Conservation (phyloP, 2,797 vertebrate genomes). For the Prionace glauca region DNA sequence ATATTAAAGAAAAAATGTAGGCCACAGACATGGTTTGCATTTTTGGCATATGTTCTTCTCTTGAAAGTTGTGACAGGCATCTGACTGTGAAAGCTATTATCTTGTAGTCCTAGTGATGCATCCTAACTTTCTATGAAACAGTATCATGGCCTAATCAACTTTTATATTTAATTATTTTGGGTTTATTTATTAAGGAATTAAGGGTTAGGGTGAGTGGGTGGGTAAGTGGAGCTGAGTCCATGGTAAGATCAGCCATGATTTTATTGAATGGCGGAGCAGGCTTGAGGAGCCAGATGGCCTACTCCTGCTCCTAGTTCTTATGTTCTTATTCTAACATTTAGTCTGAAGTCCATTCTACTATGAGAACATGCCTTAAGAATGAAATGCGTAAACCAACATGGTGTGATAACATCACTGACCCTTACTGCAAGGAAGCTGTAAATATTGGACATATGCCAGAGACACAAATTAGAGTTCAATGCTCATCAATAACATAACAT, state of each 20-base stretch:
- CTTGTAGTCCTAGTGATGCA: background rate
- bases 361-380: background rate
- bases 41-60: background rate
- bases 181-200: too few relatives aligned
- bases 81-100: background rate
- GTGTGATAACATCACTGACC: background rate
- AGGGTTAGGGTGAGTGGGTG: too few relatives aligned
- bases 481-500: constrained; percentile 16
- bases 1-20: background rate
- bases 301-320: too few relatives aligned
- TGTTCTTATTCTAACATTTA: background rate
- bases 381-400: background rate
- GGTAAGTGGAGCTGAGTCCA: too few relatives aligned
- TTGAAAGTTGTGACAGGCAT: background rate
- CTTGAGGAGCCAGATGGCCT: too few relatives aligned
- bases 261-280: too few relatives aligned
- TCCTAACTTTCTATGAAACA: background rate
- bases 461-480: constrained; percentile 12
- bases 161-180: background rate
- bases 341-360: background rate
- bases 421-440: background rate
- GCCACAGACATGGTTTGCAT: background rate
- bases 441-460: constrained; percentile 16
- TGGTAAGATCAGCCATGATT: too few relatives aligned
- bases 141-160: background rate